These are phyloP conservation scores for Amazona guildingii DNA, from an alignment of 2,113 vertebrate species.

Conservation along the genomic window DNA sequence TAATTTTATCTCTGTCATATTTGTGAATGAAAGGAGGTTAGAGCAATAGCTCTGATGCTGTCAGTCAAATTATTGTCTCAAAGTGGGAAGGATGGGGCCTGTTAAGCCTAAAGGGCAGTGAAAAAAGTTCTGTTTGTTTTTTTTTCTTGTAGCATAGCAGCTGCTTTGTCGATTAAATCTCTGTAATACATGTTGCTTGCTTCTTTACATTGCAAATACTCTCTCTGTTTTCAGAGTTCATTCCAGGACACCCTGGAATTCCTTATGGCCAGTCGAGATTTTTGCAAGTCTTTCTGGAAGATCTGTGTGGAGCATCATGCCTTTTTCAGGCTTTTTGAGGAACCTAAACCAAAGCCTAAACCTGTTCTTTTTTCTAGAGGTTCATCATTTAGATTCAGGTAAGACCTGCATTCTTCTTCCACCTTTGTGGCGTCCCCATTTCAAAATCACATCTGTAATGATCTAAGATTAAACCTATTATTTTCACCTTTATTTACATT, in stretches of 20 bases:
- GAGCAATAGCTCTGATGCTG: not conserved
- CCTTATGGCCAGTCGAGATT: constrained; percentile 93
- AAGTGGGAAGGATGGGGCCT: not conserved
- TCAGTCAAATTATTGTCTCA: not conserved
- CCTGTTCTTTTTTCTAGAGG: constrained; percentile 94
- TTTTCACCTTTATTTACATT: not conserved
- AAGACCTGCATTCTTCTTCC: not conserved
- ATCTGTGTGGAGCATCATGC: constrained; percentile 98
- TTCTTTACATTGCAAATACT: not conserved
- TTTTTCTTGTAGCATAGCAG: fast-evolving
- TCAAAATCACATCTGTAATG: not conserved
- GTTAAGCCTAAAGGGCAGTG: not conserved
- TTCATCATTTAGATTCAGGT: constrained; percentile 99
- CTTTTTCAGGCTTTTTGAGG: constrained; percentile 97
- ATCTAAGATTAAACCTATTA: not conserved
- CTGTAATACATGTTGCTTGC: not conserved
- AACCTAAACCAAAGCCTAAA: constrained; percentile 95
- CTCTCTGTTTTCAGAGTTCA: constrained; percentile 78
- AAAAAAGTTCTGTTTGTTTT: not conserved
- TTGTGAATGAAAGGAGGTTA: not conserved
- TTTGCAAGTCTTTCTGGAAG: constrained; percentile 99
- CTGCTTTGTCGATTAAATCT: not conserved
- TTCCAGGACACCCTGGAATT: constrained; percentile 97
- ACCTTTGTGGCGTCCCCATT: not conserved
- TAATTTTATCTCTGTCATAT: not conserved